Conservation (phyloP, 2,797 vertebrate genomes). For the Orientallactaga sibirica region DNA sequence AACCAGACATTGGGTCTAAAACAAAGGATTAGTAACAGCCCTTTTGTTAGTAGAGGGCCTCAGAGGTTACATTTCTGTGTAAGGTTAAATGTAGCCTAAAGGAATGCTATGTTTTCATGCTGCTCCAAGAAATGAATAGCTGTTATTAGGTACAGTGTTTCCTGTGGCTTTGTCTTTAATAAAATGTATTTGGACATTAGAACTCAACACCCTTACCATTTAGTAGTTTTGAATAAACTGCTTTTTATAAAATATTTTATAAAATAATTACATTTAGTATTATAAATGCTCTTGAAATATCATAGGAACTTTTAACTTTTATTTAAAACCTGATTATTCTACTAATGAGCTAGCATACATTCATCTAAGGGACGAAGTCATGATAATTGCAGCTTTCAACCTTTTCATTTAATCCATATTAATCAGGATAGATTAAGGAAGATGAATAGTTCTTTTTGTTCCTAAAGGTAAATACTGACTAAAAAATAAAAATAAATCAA, state of each 20-base stretch:
- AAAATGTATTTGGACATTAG: conserved; percentile 56
- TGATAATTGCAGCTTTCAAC: conserved; percentile 74
- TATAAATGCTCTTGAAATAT: conserved; percentile 70
- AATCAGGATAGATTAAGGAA: conserved; percentile 76
- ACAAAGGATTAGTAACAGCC: conserved; percentile 6
- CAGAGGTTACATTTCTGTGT: not conserved
- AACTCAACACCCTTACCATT: conserved; percentile 45
- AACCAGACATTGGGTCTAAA: conserved; percentile 46
- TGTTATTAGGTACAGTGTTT: not conserved
- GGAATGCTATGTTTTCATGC: not conserved
- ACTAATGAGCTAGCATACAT: conserved; percentile 68
- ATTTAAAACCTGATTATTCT: conserved; percentile 74
- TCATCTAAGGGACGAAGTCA: conserved; percentile 70
- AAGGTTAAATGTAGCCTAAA: conserved; percentile 6
- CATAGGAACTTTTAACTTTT: conserved; percentile 69
- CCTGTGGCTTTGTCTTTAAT: conserved; percentile 56
- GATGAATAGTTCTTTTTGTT: conserved; percentile 71
- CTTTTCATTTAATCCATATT: conserved; percentile 76
- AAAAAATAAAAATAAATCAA: conserved; percentile 74
- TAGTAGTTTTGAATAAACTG: conserved; percentile 24
- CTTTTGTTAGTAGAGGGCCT: conserved; percentile 29
- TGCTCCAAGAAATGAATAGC: not conserved
- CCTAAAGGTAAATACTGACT: conserved; percentile 76
- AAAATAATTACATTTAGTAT: conserved; percentile 63
- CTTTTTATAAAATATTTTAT: conserved; percentile 59